Base-by-base conservation (phyloP, 2,113 vertebrate species). In the Aptenodytes forsteri region DNA sequence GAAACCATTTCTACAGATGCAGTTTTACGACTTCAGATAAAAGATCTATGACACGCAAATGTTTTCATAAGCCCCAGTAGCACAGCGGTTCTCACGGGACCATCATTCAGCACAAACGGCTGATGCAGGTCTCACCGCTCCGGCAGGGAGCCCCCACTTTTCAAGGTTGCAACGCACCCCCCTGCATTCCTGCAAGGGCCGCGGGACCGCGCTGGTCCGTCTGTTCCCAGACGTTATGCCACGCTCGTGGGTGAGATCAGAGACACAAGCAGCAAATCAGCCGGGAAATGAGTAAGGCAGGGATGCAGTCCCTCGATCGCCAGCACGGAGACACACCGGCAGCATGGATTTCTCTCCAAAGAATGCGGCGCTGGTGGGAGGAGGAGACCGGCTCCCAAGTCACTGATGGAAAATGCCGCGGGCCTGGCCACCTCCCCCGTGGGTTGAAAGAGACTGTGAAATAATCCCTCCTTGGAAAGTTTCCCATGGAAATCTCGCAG, bases 391-490 rank as follows among this genome's bases (percentile, higher is more conserved):
- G 87, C 56, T 96, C 95, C 92, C 80, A 85, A 15, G 80, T n/a
- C 78, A 64, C 36, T 6, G n/a, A 77, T 23, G 80, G 90, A 40
- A 81, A 95, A 83, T 47, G 52, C 40, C 3, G 3, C 0, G 4
- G 34, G 34, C 65, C 71, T 0, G 5, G 83, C 42, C 26, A 12
- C 19, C 50, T 95, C 89, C 91, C 94, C n/a, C 47, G 70, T 34
- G 91, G 91, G 54, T 22, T 84, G 69, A 32, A 65, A 69, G 44
- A 30, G 84, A 79, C 89, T 82, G 93, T 89, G 93, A 73, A 95
- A 87, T 12, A n/a, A 81, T 86, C 42, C 38, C 38, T 70, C n/a
- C 80, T 87, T 95, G 95, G 95, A 80, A 79, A 91, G 47, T 77
- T 94, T 95, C 97, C 95, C 96, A 54, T 67, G 87, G 91, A 97